These are phyloP conservation scores for Pandion haliaetus DNA, from an alignment of 2,113 vertebrate genomes.

Conservation along the genomic window DNA sequence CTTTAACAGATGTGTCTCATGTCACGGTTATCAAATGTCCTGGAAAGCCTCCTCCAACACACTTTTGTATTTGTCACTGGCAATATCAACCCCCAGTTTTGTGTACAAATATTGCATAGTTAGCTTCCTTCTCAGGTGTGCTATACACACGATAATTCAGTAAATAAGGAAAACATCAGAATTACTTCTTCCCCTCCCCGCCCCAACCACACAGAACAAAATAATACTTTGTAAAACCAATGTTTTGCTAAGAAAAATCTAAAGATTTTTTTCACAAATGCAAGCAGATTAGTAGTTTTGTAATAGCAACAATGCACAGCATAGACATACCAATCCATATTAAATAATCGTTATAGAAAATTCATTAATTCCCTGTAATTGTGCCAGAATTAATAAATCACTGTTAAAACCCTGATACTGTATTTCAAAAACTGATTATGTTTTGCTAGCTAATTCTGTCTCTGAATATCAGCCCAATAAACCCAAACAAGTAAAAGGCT, in stretches of 20 bases:
- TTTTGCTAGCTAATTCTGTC: not conserved
- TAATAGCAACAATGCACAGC: not conserved
- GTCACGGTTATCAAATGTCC: not conserved
- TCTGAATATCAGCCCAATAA: not conserved
- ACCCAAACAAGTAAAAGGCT: not conserved
- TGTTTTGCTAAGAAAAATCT: not conserved
- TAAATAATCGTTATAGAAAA: conserved; percentile 5
- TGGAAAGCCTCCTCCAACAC: not conserved
- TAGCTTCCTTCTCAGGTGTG: not conserved
- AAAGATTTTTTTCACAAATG: not conserved
- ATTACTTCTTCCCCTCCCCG: not conserved
- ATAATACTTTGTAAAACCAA: not conserved
- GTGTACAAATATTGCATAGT: not conserved
- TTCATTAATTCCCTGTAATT: not conserved
- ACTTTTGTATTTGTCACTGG: not conserved
- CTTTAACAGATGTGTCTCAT: not conserved
- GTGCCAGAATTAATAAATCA: conserved; percentile 10
- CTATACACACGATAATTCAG: not conserved
- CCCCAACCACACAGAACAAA: not conserved
- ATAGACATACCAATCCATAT: not conserved
- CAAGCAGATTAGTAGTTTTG: not conserved
- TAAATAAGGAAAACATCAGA: not conserved
- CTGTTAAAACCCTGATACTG: not conserved
- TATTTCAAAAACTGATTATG: not conserved
- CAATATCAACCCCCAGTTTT: not conserved